Base-by-base conservation (phyloP, 2,113 vertebrate species). In the Prochilodus magdalenae region DNA sequence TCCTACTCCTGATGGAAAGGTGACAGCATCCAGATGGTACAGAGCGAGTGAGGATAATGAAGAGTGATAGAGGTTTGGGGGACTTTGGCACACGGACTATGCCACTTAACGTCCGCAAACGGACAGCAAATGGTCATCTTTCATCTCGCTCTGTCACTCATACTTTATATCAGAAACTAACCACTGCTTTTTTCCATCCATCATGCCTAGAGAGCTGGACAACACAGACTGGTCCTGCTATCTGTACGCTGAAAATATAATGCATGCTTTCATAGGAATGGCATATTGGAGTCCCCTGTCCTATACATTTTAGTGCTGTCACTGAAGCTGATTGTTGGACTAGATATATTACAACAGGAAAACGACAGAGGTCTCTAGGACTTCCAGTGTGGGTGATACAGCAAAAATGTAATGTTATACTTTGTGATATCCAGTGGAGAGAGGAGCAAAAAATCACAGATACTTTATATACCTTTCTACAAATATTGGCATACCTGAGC, bases 21-120 rank as follows among this genome's bases (percentile, higher is more conserved):
- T 88, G 83, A 85, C 73, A 83, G 85, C 75, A 63, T 57, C 29
- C 73, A 80, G 84, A 85, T 83, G 49, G 82, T 83, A 86, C 84
- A 77, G 85, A 83, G 66, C 53, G 44, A 84, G 36, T 15, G 29
- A 29, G 49, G 73, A 57, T 81, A 88, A 89, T 86, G 75, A 87
- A 81, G 84, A 84, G 33, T 66, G 77, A 87, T 87, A 55, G 40
- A 85, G 66, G 74, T 65, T 63, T 55, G 65, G 3, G 26, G 44
- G 60, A 78, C 55, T 72, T 84, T 73, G 80, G 82, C 62, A 40
- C 5, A 44, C 67, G 44, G 72, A 76, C 83, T 81, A 77, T 73
- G 80, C 83, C 81, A 80, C 73, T 80, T 80, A 87, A 79, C 70
- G 62, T 59, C 60, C 74, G 60, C 26, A 63, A 67, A 44, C 26